These are phyloP conservation scores for Helogale parvula DNA, from an alignment of 2,113 vertebrate species.

Conservation along the genomic window DNA sequence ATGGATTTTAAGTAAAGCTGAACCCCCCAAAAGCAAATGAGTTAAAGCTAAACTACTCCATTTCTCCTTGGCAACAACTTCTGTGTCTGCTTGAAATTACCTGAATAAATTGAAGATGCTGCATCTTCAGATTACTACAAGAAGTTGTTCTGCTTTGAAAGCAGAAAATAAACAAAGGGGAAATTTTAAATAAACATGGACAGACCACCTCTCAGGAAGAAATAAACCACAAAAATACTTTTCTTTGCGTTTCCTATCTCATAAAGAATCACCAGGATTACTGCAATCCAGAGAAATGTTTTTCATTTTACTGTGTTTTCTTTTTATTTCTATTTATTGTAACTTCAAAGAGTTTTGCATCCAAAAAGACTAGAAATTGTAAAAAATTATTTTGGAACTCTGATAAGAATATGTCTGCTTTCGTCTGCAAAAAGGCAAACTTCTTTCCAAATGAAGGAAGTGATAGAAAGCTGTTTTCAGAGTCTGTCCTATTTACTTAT, in stretches of 20 bases:
- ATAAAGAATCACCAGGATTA: conserved; percentile 1
- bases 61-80: conserved; percentile 42
- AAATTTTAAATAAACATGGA: conserved; percentile 63
- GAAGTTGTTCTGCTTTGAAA: conserved; percentile 41
- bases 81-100: conserved; percentile 62
- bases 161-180: conserved; percentile 52
- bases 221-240: not conserved
- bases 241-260: conserved; percentile 10
- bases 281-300: not conserved
- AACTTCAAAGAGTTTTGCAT: conserved; percentile 53
- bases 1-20: not conserved
- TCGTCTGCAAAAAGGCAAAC: conserved; percentile 73
- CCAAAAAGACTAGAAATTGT: conserved; percentile 35
- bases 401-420: conserved; percentile 56
- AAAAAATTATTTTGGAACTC: conserved; percentile 1
- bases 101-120: conserved; percentile 19
- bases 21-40: conserved; percentile 14
- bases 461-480: conserved; percentile 53
- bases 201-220: not conserved
- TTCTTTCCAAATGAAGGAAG: conserved; percentile 61
- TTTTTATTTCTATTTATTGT: conserved; percentile 64
- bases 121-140: conserved; percentile 26
- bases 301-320: conserved; percentile 37
- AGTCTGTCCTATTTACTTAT: conserved; percentile 65
- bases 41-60: conserved; percentile 24